Evolutionary conservation across 2,113 vertebrate species (phyloP).

Genomic region (Fulica atra): DNA sequence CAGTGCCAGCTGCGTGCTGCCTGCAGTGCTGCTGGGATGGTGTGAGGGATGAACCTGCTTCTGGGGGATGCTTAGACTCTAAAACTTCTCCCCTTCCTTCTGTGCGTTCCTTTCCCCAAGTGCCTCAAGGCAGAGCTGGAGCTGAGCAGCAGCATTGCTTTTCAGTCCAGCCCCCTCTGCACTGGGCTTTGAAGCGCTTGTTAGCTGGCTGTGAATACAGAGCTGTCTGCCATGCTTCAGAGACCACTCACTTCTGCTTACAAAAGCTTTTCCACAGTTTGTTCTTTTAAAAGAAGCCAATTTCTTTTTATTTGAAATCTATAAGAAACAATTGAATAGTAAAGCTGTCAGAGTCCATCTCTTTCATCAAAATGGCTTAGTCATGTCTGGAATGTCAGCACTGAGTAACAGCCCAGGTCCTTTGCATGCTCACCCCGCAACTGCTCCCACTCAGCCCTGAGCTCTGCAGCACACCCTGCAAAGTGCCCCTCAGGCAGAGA

Average conservation of each 20-base stretch:
- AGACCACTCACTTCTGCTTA: background rate
- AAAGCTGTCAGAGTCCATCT: background rate
- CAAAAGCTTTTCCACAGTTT: background rate
- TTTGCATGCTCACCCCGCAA: background rate
- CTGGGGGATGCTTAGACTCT: background rate
- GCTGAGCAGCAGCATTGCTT: background rate
- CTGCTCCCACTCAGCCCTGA: background rate
- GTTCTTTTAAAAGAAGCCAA: constrained; percentile 4
- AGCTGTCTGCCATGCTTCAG: background rate
- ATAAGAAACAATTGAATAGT: constrained; percentile 10
- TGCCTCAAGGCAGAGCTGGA: background rate
- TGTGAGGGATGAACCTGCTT: background rate
- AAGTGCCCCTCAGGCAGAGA: background rate
- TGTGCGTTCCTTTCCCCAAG: background rate
- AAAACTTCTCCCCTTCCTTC: background rate
- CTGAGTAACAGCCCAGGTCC: background rate
- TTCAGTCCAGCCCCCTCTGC: background rate
- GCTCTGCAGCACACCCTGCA: background rate
- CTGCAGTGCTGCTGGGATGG: background rate
- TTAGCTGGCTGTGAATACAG: background rate
- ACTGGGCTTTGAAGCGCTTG: background rate
- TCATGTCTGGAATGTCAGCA: background rate
- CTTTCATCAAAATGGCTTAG: background rate
- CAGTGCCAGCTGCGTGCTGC: background rate
- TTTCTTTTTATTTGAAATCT: constrained; percentile 54